Conservation (phyloP, 2,888 invertebrate genomes). For the Phaonia tiefii region DNA sequence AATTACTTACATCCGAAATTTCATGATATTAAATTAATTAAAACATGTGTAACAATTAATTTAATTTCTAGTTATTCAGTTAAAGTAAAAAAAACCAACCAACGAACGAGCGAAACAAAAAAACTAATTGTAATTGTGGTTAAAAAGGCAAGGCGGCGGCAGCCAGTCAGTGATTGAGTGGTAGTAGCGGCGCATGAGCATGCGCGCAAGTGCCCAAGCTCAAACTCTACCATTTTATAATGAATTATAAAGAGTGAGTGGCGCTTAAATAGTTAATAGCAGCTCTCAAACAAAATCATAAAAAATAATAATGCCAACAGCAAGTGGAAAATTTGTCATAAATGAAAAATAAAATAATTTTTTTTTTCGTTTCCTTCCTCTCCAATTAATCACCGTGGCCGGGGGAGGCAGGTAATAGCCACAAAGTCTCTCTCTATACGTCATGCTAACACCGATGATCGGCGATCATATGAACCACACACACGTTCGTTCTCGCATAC, state of each 20-base stretch:
- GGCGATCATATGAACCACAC: too few relatives aligned
- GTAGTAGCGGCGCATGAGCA: too few relatives aligned
- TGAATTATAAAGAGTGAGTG: slow-evolving; percentile 39
- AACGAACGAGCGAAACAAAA: background rate
- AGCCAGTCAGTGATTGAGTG: too few relatives aligned
- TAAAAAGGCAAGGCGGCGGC: too few relatives aligned
- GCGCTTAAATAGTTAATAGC: slow-evolving; percentile 17
- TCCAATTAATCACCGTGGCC: background rate
- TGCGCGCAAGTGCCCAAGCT: too few relatives aligned
- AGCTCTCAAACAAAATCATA: background rate
- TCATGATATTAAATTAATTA: slow-evolving; percentile 32
- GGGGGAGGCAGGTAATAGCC: background rate
- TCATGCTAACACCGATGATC: too few relatives aligned
- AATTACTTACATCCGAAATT: slow-evolving; percentile 32
- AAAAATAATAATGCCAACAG: too few relatives aligned
- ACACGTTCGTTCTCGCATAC: too few relatives aligned
- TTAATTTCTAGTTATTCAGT: slow-evolving; percentile 25
- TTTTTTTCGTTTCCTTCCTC: slow-evolving; percentile 25
- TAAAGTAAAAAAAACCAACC: slow-evolving; percentile 1
- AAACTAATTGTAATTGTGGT: too few relatives aligned
- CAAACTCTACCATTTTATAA: background rate
- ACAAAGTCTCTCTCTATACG: too few relatives aligned
- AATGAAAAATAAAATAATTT: slow-evolving; percentile 52
- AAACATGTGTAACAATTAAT: slow-evolving; percentile 40
- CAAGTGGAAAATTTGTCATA: slow-evolving; percentile 61